Evolutionary conservation across 2,113 vertebrate species (phyloP).

Genomic region (Ochotona curzoniae): DNA sequence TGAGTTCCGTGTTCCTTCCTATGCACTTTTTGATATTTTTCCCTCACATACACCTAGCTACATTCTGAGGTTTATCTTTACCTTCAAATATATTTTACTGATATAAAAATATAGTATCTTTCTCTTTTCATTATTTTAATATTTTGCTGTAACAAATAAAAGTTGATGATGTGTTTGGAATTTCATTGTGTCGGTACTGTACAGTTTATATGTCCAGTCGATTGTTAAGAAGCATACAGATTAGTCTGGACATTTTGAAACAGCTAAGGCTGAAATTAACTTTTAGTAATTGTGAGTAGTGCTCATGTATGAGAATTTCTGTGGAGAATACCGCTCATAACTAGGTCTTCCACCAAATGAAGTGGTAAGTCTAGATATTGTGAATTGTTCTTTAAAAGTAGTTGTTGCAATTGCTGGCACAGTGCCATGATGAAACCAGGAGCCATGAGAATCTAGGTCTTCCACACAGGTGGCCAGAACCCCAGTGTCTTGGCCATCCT

Average conservation of each 20-base stretch:
- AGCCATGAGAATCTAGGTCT: too few relatives aligned
- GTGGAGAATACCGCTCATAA: not conserved
- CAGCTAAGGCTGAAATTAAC: not conserved
- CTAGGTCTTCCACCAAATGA: not conserved
- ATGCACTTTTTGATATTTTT: not conserved
- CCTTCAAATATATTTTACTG: conserved; percentile 7
- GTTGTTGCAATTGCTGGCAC: not conserved
- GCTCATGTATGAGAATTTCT: not conserved
- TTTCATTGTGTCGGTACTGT: not conserved
- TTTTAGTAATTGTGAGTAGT: not conserved
- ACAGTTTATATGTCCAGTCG: not conserved
- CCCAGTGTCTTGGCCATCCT: too few relatives aligned
- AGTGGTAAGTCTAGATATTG: not conserved
- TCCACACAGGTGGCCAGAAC: too few relatives aligned
- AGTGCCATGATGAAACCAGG: too few relatives aligned
- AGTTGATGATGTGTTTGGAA: not conserved
- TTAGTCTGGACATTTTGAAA: not conserved
- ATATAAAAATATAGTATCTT: not conserved
- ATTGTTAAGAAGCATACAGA: not conserved
- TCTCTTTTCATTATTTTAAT: not conserved
- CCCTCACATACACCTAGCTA: not conserved
- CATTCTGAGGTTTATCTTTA: conserved; percentile 10
- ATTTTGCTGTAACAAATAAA: conserved; percentile 26
- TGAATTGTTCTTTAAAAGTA: too few relatives aligned
- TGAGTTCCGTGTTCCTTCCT: not conserved